Conservation (phyloP, 2,888 invertebrate genomes). For the Cinara cedri region DNA sequence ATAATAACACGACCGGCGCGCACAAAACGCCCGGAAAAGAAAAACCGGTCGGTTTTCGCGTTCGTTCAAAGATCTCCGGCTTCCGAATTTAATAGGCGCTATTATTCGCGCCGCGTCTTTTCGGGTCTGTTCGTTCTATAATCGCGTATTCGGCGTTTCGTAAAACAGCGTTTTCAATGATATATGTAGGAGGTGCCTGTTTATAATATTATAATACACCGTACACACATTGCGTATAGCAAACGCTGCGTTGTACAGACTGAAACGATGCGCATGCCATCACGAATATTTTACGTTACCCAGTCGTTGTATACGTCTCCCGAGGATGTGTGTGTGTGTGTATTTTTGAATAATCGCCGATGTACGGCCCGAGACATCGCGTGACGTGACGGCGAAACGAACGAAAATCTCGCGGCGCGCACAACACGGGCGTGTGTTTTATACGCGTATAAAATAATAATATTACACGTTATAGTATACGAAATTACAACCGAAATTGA, state of each 20-base stretch:
- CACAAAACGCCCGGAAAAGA: neutral
- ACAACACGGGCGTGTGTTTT: too few relatives aligned
- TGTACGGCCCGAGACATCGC: constrained; percentile 34
- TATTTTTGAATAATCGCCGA: neutral
- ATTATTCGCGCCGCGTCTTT: too few relatives aligned
- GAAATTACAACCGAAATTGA: constrained; percentile 26
- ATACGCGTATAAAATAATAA: too few relatives aligned
- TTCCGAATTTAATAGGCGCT: too few relatives aligned
- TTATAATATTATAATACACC: too few relatives aligned
- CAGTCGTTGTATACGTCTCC: neutral
- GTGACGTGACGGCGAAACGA: constrained; percentile 15
- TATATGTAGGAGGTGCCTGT: too few relatives aligned
- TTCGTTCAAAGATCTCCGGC: constrained; percentile 4
- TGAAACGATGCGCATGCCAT: too few relatives aligned
- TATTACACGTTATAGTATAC: neutral
- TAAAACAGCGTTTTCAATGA: neutral
- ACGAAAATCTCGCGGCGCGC: neutral
- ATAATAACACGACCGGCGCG: constrained; percentile 1
- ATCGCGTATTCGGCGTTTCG: constrained; percentile 17
- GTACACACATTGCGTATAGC: too few relatives aligned
- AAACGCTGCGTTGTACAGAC: too few relatives aligned
- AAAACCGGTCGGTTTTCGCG: constrained; percentile 44
- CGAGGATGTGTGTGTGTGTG: neutral
- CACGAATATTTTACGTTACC: neutral
- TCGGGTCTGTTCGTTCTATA: too few relatives aligned